phyloP scores from a whole-genome alignment of 2,888 invertebrate genomes.

The Rhodophaea formosa region DNA sequence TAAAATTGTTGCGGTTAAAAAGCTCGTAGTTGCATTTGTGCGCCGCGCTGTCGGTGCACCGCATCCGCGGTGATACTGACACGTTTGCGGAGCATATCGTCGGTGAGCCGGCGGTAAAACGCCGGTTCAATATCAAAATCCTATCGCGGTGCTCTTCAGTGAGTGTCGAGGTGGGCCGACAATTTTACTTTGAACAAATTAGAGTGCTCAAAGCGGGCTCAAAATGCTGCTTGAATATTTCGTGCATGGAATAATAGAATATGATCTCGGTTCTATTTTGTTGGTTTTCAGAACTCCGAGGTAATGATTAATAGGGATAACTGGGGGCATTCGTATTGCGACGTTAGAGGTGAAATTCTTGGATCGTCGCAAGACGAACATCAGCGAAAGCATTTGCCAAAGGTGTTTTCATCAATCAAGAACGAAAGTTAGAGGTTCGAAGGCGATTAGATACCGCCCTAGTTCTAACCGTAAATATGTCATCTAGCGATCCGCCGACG shows the following conservation, averaged over 20 bases:
- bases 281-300: conserved; percentile 81
- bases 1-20: conserved; percentile 87
- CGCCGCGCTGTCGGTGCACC: conserved; percentile 71
- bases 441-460: conserved; percentile 86
- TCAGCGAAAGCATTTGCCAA: conserved; percentile 86
- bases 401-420: conserved; percentile 85
- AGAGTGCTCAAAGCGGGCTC: conserved; percentile 84
- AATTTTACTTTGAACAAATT: conserved; percentile 85
- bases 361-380: conserved; percentile 82
- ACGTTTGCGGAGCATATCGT: conserved; percentile 44
- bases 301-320: conserved; percentile 84
- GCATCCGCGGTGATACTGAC: conserved; percentile 42
- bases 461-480: conserved; percentile 85
- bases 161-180: conserved; percentile 55
- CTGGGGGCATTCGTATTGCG: conserved; percentile 84
- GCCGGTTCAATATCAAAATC: conserved; percentile 41
- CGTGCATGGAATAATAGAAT: conserved; percentile 85
- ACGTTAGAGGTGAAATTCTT: conserved; percentile 85
- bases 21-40: conserved; percentile 81
- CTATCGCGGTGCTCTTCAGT: conserved; percentile 44
- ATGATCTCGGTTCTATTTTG: conserved; percentile 84
- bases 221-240: conserved; percentile 61
- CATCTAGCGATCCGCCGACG: conserved; percentile 81
- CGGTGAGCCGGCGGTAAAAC: conserved; percentile 47
- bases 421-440: conserved; percentile 85